phyloP scores from a whole-genome alignment of 2,797 vertebrate genomes.

The Craterocephalus amniculus region DNA sequence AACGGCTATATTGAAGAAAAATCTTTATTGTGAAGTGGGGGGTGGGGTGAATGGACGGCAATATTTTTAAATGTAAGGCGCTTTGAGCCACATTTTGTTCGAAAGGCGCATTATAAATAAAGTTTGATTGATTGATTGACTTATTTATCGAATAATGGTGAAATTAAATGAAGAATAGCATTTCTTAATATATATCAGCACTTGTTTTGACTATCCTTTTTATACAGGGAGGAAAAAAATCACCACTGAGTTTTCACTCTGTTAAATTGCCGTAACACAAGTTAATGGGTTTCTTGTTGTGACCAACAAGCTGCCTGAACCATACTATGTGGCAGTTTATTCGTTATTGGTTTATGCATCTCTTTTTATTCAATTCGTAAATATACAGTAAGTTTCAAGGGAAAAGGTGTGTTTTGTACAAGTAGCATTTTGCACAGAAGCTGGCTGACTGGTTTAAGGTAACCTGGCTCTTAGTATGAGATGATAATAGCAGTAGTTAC shows the following conservation, averaged over 20 bases:
- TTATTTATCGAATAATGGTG: constrained; percentile 1
- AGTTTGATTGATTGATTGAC: no score
- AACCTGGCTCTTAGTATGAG: constrained; percentile 71
- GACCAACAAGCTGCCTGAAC: constrained; percentile 9
- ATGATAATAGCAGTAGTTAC: constrained; percentile 79
- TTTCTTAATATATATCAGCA: not conserved
- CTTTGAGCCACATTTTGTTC: no score
- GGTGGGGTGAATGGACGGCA: no score
- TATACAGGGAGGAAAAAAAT: constrained; percentile 7
- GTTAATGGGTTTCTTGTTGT: constrained; percentile 29
- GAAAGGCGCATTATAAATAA: no score
- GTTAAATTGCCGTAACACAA: constrained; percentile 9
- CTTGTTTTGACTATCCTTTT: constrained; percentile 17
- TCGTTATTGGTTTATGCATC: constrained; percentile 19
- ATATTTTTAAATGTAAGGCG: no score
- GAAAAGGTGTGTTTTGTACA: constrained; percentile 50
- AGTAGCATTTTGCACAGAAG: constrained; percentile 75
- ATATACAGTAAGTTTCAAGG: constrained; percentile 35
- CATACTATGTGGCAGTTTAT: constrained; percentile 1
- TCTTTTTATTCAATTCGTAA: constrained; percentile 45
- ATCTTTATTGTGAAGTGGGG: no score
- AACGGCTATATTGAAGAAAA: no score
- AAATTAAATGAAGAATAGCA: not conserved
- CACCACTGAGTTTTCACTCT: not conserved
- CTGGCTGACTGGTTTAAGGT: constrained; percentile 73